Evolutionary conservation across 2,113 vertebrate genomes (phyloP), one percentile per base, ranked within the genome.

Genomic region (Proterorhinus semilunaris): DNA sequence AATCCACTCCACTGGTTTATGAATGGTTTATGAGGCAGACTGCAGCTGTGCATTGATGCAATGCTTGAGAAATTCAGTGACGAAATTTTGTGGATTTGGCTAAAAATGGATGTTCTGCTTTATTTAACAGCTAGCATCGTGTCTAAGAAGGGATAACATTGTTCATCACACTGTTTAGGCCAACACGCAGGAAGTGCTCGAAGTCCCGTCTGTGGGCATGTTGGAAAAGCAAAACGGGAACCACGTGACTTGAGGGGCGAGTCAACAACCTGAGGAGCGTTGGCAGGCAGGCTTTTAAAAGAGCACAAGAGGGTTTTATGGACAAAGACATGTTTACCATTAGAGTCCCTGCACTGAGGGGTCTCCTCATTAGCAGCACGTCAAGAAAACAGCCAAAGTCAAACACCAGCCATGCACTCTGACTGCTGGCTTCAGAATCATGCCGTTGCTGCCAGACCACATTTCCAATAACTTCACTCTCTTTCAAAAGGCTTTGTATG

Each of bases 241-340:
- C 88, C 87, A 88, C 84, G 85, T 89, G 83, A 84, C 74, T 44
- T 11, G 15, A 45, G 42, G 49, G 74, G 58, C 16, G 75, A 79
- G 75, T 43, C 71, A 36, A 75, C 64, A 36, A 75, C 87, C 78
- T n/a, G 51, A 65, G 78, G 86, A 90, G 84, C 72, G 79, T 74
- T 81, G 83, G 86, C 81, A 76, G 68, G 50, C 72, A 61, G 53
- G 49, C 66, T 66, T 77, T 84, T 83, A 79, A 77, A 84, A 86
- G 68, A 70, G 65, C 47, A 3, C 71, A 74, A 15, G 65, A 57
- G 63, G 80, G 50, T 83, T 90, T 87, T 82, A 90, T 79, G 75
- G 84, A 90, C 75, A 59, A 52, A 80, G 78, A 85, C 89, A 88
- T n/a, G 48, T 78, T 79, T 72, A 82, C 71, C 63, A 81, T 81